Evolutionary conservation across 2,888 invertebrate species (phyloP), one percentile per base, ranked within the genome.

Genomic region (Proisotoma minuta): DNA sequence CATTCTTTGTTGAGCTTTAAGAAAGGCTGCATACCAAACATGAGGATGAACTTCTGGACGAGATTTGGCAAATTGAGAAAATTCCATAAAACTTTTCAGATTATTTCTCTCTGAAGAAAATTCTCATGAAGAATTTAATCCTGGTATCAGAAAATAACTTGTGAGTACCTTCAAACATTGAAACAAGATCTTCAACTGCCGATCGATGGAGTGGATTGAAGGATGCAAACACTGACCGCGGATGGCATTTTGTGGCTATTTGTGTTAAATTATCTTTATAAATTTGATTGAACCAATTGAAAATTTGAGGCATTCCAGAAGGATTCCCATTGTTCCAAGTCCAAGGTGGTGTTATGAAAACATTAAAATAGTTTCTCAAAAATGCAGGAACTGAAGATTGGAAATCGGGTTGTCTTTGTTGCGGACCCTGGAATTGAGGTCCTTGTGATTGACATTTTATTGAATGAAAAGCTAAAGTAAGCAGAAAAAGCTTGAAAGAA

Each of bases 11-110:
- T 52, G 52, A 18, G 52, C 52, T 28, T 26, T 22, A n/a, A 52
- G 12, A 20, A 52, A 52, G 4, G 52, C 23, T 4, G 52, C 52
- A 18, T 24, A 52, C 52, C 52, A 52, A 24, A 52, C 52, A 24
- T 52, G 52, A 27, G 52, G 52, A 28, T 52, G 52, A 18, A 52
- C 24, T 26, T 52, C 12, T 4, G 3, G 4, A 15, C 26, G 12
- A 8, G 52, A 52, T 18, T 52, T 52, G 3, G 52, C 22, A 18
- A 52, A 52, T 28, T 28, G 3, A 2, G 52, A 52, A 28, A 52
- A 52, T 3, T 52, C 52, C 15, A 52, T 5, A 26, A 52, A 20
- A 27, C n/a, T n/a, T 2, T 52, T 28, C 15, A 27, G 27, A 28
- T 52, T 28, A 3, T n/a, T 5, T 18, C 28, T 26, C 4, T 52